Evolutionary conservation across 2,797 vertebrate genomes (phyloP), one percentile per base, ranked within the genome.

Genomic region (Allobates femoralis): DNA sequence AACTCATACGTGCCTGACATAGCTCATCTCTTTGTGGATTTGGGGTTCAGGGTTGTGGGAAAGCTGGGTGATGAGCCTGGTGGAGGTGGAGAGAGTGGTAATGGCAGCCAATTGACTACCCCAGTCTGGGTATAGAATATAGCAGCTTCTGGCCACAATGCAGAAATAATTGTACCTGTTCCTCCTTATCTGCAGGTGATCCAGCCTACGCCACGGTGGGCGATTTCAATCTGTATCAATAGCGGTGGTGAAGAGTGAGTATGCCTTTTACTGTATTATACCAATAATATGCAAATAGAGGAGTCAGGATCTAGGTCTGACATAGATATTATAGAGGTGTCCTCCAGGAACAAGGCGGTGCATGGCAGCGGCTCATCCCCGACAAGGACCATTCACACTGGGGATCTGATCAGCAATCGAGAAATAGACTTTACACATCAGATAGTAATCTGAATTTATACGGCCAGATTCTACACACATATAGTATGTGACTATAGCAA

Each of bases 231-330:
- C 5, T 41, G 23, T 41, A 73, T 69, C 50, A 73, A 41, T 82
- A 73, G 51, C 66, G 12, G 15, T 56, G 32, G 15, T n/a, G n/a
- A n/a, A n/a, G 73, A 5, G 80, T 82, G 30, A 71, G 51, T 73
- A 34, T 55, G 28, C 21, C 15, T 5, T 15, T 5, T 3, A 41
- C 37, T 14, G 12, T 26, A 60, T 60, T n/a, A 15, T 53, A 15
- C 51, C 15, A 53, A 53, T 12, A n/a, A 5, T n/a, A 15, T 53
- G 51, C 51, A 53, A 53, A 53, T 12, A n/a, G 19, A 58, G 5
- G 2, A 1, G 19, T 58, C 19, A 21, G 7, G 5, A 4, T 23
- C 23, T 21, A 58, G 4, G 19, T 7, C 21, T 7, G 23, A 21
- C 19, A n/a, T 23, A 7, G 23, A 21, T 23, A 21, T 8, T 23